phyloP scores from a whole-genome alignment of 23 tunicate genomes.

The Aplidium turbinatum region DNA sequence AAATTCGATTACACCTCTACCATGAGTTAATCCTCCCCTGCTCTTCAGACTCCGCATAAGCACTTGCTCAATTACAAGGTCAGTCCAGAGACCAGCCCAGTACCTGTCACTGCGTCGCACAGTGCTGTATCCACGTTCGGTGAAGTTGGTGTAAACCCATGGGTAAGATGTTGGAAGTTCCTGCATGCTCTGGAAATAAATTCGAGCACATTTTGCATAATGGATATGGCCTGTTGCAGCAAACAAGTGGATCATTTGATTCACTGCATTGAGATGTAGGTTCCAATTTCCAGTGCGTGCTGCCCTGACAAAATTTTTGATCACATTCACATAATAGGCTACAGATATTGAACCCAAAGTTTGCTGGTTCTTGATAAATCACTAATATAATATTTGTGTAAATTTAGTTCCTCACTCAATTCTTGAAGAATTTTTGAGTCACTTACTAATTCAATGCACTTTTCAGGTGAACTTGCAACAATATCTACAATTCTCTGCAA shows the following conservation, averaged over 20 bases:
- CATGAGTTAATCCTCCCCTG: neutral
- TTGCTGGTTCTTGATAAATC: too few species aligned
- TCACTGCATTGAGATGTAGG: neutral
- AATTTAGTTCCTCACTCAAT: too few species aligned
- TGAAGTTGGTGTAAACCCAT: neutral
- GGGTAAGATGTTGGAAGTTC: neutral
- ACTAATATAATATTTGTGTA: too few species aligned
- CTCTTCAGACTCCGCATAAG: constrained; percentile 12
- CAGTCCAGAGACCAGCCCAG: neutral
- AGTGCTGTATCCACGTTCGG: neutral
- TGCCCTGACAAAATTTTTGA: constrained; percentile 7
- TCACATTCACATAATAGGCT: too few species aligned
- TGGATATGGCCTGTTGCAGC: constrained; percentile 8
- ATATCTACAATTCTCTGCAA: too few species aligned
- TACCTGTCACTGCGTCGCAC: neutral
- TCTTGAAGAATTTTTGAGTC: too few species aligned
- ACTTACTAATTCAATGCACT: too few species aligned
- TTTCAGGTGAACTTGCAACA: too few species aligned
- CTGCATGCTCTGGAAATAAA: neutral
- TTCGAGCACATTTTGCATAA: neutral
- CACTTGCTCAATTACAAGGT: neutral
- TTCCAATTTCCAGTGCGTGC: neutral
- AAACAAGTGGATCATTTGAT: neutral
- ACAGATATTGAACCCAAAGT: too few species aligned
- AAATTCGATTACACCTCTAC: neutral